Evolutionary conservation across 2,888 invertebrate genomes (phyloP), one percentile per base, ranked within the genome.

Genomic region (Pasiphila rectangulata): DNA sequence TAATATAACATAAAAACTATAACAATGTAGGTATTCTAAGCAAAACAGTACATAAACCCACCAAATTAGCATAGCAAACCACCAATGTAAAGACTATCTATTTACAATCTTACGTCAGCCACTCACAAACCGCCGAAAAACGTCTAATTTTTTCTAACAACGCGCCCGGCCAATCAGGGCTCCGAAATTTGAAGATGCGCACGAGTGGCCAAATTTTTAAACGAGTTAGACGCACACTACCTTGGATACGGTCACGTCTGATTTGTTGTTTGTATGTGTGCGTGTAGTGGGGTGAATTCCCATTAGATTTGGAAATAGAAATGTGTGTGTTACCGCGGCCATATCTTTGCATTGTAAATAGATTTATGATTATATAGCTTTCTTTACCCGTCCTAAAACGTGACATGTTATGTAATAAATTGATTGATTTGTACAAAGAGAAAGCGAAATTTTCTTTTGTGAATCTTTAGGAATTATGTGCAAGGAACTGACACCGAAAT

Each of bases 191-290:
- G 63, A 64, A 64, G 75, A 74, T 80, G 79, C 79, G 79, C 71
- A 50, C 42, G 84, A 85, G 83, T 83, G 83, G 83, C 72, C 65
- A 66, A 83, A 72, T 70, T 67, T 73, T 56, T 69, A 69, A 75
- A 66, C 71, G 64, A 57, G 67, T 81, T 83, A 83, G 80, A 79
- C 69, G 65, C 80, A 77, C 77, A 83, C 83, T 68, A 45, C 6
- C 43, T 7, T 10, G 36, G 13, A 25, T 13, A 7, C 23, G 41
- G 10, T 35, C 15, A 32, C 34, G 17, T 39, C 21, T 44, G 43
- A 44, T 49, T 40, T 23, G 40, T 13, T 39, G 46, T 29, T 34
- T 29, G 21, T 35, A 10, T 50, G 54, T 51, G 51, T 41, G 39
- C 20, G 32, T 38, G 40, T 50, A 41, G 24, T 34, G 42, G 42